Evolutionary conservation across 1,140 invertebrate species (phyloP), one percentile per base, ranked within the genome.

Genomic region (Eufriesea mexicana): DNA sequence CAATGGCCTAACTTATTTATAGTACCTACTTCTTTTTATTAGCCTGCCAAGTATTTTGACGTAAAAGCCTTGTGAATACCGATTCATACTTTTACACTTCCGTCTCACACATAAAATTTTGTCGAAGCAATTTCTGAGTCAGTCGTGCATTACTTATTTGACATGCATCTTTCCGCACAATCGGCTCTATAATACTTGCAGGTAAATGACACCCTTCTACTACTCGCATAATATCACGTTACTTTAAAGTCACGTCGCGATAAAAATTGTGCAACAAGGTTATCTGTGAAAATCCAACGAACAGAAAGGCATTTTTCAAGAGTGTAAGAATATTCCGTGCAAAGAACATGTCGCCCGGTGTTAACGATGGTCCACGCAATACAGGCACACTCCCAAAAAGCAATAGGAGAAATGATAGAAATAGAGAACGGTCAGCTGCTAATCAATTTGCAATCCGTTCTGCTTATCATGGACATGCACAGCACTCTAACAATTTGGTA

Each of bases 401-500:
- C 74, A 94, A 93, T 76, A 82, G 91, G 47, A 89, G 89, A 80
- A 91, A 88, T 84, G 90, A 94, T 75, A 90, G 91, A 83, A 93
- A 92, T 73, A 87, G 91, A 84, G 92, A 93, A 76, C 83, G 83
- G 35, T 85, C 89, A 14, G 82, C 84, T 23, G 85, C 82, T 62
- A 91, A 91, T 91, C 91, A 90, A 64, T 71, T 87, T 64, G 66
- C 68, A 25, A 86, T 85, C 14, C 85, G 86, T 71, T 74, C 83
- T 68, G 35, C 62, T 79, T 84, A 88, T 85, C 85, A 88, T 35
- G 78, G 86, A 28, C 70, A 88, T 47, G 59, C 74, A 42, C 78
- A 93, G 47, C 91, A 92, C 75, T 86, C 91, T 47, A 93, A 93
- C 79, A 93, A 93, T 86, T 87, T 93, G 91, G 92, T 93, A 91